These are phyloP conservation scores for Octopus bimaculoides DNA, from an alignment of 1,140 invertebrate genomes.

Conservation along the genomic window DNA sequence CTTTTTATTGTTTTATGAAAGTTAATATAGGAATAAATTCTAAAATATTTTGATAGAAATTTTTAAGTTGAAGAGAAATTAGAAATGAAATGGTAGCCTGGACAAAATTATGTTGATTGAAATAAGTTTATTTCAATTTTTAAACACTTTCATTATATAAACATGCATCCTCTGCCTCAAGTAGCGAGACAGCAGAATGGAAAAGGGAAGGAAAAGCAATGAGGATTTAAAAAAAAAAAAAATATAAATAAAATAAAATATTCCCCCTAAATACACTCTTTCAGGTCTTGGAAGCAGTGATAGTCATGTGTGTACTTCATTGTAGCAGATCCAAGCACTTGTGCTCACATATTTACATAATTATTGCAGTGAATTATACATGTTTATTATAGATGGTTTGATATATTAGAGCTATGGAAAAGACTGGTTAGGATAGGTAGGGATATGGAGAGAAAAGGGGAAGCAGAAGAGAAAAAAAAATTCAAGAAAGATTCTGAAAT, in stretches of 20 bases:
- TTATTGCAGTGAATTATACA: slow-evolving; percentile 13
- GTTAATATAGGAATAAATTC: not conserved
- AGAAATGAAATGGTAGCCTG: not conserved
- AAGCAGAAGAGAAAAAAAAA: not conserved
- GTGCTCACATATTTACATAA: not conserved
- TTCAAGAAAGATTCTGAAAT: not conserved
- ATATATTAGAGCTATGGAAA: not conserved
- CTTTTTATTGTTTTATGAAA: not conserved
- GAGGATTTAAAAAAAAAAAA: not conserved
- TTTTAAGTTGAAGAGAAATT: not conserved
- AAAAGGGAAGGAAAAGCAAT: not conserved
- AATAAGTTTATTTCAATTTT: slow-evolving; percentile 13
- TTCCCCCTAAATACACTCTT: not conserved
- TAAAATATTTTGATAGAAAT: not conserved
- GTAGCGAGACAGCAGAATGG: not conserved
- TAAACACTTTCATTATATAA: slow-evolving; percentile 9
- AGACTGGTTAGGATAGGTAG: not conserved
- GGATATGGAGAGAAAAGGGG: not conserved
- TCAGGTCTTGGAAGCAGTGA: slow-evolving; percentile 6
- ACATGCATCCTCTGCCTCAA: not conserved
- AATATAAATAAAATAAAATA: not conserved
- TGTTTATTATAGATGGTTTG: slow-evolving; percentile 10
- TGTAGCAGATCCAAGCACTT: not conserved
- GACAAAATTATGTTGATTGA: not conserved
- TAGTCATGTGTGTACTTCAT: not conserved